These are phyloP conservation scores for Elephas maximus DNA, from an alignment of 2,113 vertebrate species.

Conservation along the genomic window DNA sequence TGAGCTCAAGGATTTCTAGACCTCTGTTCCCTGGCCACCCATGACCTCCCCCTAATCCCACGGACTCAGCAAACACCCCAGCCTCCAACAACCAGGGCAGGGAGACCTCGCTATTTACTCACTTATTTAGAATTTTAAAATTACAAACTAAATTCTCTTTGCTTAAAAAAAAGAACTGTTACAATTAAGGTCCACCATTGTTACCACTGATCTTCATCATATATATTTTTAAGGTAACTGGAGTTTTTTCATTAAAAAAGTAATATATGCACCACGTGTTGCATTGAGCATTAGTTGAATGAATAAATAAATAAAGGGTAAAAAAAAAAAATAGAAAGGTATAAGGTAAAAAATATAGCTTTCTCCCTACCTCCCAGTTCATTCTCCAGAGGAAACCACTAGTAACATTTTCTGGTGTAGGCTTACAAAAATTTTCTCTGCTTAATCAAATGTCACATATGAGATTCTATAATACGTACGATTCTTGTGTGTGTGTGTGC, in stretches of 20 bases:
- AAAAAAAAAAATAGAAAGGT: not conserved
- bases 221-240: slow-evolving; percentile 23
- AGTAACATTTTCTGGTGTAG: not conserved
- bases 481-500: no score
- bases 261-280: not conserved
- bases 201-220: slow-evolving; percentile 37
- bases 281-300: slow-evolving; percentile 37
- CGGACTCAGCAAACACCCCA: not conserved
- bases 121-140: slow-evolving; percentile 40
- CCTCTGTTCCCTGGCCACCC: not conserved
- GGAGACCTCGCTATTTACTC: not conserved
- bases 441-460: slow-evolving; percentile 34
- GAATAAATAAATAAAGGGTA: not conserved
- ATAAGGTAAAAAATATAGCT: not conserved
- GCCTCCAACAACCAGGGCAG: not conserved
- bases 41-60: not conserved
- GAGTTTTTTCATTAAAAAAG: slow-evolving; percentile 13
- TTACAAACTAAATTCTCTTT: slow-evolving; percentile 40
- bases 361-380: not conserved
- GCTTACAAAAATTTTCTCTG: not conserved
- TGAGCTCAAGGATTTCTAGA: not conserved
- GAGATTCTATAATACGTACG: not conserved
- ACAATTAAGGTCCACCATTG: not conserved
- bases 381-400: not conserved
- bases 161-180: slow-evolving; percentile 38